A percentile compares a stretch with the other conserved stretches of the same genome.
Conservation (phyloP, 2,797 vertebrate species). For the Smutsia temminckii region DNA sequence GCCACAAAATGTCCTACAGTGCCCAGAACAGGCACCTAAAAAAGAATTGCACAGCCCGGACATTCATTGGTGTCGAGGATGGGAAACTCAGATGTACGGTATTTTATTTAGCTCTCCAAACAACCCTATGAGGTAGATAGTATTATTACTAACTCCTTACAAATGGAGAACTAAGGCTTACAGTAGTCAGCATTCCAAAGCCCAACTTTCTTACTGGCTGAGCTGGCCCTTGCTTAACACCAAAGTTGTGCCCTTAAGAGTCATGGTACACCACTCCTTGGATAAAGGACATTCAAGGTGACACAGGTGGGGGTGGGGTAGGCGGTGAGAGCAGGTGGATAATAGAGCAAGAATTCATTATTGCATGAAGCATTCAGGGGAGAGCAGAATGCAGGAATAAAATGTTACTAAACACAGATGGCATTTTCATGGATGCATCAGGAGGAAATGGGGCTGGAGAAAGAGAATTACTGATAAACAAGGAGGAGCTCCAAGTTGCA, state of each 20-base stretch:
- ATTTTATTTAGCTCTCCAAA: background rate
- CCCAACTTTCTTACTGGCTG: background rate
- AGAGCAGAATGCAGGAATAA: slow-evolving; percentile 39
- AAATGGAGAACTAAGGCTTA: background rate
- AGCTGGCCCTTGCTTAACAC: background rate
- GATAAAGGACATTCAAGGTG: background rate
- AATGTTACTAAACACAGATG: slow-evolving; percentile 44
- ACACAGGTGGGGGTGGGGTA: background rate
- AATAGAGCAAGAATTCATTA: slow-evolving; percentile 39
- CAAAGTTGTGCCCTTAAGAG: background rate
- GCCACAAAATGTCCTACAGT: background rate
- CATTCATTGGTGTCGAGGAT: background rate
- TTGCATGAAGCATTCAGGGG: slow-evolving; percentile 16
- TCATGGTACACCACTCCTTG: background rate
- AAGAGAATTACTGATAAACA: slow-evolving; percentile 63
- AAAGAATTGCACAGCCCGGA: background rate
- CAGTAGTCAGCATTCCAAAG: background rate
- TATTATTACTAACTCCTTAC: background rate
- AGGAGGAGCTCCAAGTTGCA: background rate
- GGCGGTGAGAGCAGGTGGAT: slow-evolving; percentile 6
- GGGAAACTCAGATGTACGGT: background rate
- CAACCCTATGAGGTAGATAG: background rate
- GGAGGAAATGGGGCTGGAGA: slow-evolving; percentile 53
- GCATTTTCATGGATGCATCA: slow-evolving; percentile 44
- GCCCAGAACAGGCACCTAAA: background rate